These are phyloP conservation scores for Albula glossodonta DNA, from an alignment of 2,113 vertebrate species.

Conservation along the genomic window DNA sequence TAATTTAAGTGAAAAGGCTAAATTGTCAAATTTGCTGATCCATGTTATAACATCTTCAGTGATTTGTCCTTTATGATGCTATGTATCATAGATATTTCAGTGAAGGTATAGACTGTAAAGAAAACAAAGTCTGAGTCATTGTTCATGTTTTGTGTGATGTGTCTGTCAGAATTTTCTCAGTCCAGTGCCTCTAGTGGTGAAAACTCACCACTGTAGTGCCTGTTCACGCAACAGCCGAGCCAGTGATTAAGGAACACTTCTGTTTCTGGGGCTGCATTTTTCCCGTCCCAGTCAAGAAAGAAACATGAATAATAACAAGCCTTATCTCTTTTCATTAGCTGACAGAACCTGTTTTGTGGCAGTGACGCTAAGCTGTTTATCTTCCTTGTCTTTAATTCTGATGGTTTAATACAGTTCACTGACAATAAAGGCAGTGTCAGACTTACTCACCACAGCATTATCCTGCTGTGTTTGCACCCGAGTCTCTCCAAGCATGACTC, in stretches of 20 bases:
- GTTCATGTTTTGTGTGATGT: background rate
- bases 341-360: background rate
- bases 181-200: background rate
- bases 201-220: background rate
- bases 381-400: slow-evolving; percentile 20
- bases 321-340: slow-evolving; percentile 9
- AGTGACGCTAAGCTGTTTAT: background rate
- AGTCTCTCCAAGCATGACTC: background rate
- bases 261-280: background rate
- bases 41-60: too few species aligned
- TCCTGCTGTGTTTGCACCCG: background rate
- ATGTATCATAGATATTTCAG: too few species aligned
- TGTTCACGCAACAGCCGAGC: background rate
- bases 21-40: too few species aligned
- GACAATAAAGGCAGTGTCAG: slow-evolving; percentile 14
- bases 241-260: background rate
- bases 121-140: background rate
- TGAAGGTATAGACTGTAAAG: background rate
- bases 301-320: slow-evolving; percentile 1
- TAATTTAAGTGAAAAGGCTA: too few species aligned
- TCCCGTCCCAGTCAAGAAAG: background rate
- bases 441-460: background rate
- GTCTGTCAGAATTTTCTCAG: background rate
- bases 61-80: too few species aligned
- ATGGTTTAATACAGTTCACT: slow-evolving; percentile 9